Evolutionary conservation across 2,888 invertebrate genomes (phyloP), one percentile per base, ranked within the genome.

Genomic region (Eudasyphora cyanicolor): DNA sequence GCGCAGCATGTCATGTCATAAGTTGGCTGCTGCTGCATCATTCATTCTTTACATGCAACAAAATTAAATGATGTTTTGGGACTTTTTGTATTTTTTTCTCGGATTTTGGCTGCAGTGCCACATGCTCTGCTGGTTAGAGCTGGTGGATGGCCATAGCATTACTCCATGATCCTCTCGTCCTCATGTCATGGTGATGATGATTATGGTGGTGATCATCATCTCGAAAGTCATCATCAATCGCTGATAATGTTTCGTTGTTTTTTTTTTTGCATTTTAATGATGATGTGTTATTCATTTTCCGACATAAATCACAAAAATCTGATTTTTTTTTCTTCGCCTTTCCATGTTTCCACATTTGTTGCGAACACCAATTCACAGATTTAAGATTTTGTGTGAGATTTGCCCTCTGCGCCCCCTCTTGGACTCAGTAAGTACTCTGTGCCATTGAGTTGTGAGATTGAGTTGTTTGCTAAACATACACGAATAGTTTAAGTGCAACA

Each of bases 1-100:
- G 27, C 12, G 27, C 62, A 70, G 32, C 54, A 62, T 75, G 64
- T 83, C 74, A 75, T 71, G 77, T 83, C 77, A 83, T 77, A 75
- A 78, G 70, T 75, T 77, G 51, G 62, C 27, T 77, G 74, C 27
- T 80, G 83, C 80, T 57, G 71, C 80, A 78, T 83, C 80, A 83
- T 77, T 77, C 70, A 75, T 80, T 77, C 77, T 35, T 64, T 17
- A 49, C 19, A 3, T 19, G 51, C 64, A 64, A 38, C 64, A 64
- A 64, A 35, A 35, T 38, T 7, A n/a, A 64, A 64, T 64, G 64
- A 64, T 38, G 17, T 64, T 32, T 4, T 32, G 14, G 29, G 32
- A 29, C n/a, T 60, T 29, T 5, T 8, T 54, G 21, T 14, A 19
- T 24, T 14, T 60, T 60, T n/a, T n/a, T n/a, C n/a, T n/a, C n/a